Evolutionary conservation across 2,888 invertebrate genomes (phyloP).

Genomic region (Tipula lateralis): DNA sequence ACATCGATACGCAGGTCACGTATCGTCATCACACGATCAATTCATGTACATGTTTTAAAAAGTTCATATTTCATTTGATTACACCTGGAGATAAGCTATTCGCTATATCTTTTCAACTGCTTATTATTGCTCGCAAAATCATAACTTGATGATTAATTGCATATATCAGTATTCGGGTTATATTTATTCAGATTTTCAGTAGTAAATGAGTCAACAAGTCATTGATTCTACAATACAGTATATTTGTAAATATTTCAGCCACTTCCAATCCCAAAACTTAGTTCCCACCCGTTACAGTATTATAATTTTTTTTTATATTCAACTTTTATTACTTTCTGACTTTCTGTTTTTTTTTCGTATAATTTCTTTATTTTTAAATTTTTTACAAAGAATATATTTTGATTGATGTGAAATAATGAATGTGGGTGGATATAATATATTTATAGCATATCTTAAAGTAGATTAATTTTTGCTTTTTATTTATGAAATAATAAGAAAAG

Average conservation of each 20-base stretch:
- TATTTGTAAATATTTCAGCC: background rate
- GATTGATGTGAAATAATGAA: background rate
- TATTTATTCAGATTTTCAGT: background rate
- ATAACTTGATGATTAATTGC: background rate
- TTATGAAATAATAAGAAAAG: background rate
- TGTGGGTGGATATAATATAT: background rate
- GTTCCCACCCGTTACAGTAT: background rate
- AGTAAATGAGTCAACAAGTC: background rate
- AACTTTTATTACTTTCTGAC: background rate
- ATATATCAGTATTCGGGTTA: background rate
- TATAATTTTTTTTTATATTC: background rate
- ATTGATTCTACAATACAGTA: background rate
- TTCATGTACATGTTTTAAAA: background rate
- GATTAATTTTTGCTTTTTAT: background rate
- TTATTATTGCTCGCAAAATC: background rate
- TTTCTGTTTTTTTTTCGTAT: background rate
- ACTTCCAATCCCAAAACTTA: constrained; percentile 3
- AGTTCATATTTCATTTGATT: background rate
- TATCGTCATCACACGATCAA: background rate
- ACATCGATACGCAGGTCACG: background rate
- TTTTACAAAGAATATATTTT: background rate
- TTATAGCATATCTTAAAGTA: background rate
- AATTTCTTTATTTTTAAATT: background rate
- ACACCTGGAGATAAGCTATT: background rate
- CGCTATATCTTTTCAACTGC: background rate